Percentiles rank a stretch among this genome's conserved stretches.
phyloP scores from a whole-genome alignment of 30 jellyfish, hydroid and myxozoan species.

The Nemopilema nomurai region DNA sequence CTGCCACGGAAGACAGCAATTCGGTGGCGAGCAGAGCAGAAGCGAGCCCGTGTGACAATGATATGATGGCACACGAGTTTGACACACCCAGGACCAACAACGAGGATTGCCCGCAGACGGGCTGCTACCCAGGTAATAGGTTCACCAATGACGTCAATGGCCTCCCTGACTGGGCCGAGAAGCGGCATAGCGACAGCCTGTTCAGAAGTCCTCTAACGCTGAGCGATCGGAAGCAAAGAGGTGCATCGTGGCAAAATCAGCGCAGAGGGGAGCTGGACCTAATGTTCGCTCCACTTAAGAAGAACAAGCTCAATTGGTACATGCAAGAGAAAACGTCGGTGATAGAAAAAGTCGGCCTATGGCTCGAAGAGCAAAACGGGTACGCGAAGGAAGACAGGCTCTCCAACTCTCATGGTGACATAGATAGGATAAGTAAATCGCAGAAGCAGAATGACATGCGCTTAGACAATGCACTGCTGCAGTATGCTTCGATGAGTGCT shows the following conservation, averaged over 20 bases:
- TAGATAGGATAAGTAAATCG: conserved; percentile 24
- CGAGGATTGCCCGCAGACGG: conserved; percentile 10
- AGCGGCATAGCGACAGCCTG: not conserved
- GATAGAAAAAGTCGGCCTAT: conserved; percentile 94
- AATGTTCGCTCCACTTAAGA: conserved; percentile 55
- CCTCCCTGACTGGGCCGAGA: conserved; percentile 22
- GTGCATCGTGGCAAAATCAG: conserved; percentile 18
- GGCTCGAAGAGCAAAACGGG: conserved; percentile 89
- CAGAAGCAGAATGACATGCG: not conserved
- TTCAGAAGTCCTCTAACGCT: conserved; percentile 32
- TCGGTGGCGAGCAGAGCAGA: conserved; percentile 80
- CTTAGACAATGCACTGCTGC: conserved; percentile 8
- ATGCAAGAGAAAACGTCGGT: conserved; percentile 62
- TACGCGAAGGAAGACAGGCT: conserved; percentile 45
- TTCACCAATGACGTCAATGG: conserved; percentile 18
- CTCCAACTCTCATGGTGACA: conserved; percentile 56
- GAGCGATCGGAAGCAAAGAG: conserved; percentile 3
- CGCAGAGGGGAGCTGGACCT: conserved; percentile 41
- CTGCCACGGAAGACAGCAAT: conserved; percentile 96
- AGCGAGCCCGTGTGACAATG: conserved; percentile 34
- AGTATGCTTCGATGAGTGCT: conserved; percentile 38
- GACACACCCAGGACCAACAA: conserved; percentile 2
- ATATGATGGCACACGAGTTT: conserved; percentile 12
- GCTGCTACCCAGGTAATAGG: not conserved
- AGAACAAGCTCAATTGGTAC: conserved; percentile 41